These are phyloP conservation scores for Dicycla oo DNA, from an alignment of 2,888 invertebrate species.

Conservation along the genomic window DNA sequence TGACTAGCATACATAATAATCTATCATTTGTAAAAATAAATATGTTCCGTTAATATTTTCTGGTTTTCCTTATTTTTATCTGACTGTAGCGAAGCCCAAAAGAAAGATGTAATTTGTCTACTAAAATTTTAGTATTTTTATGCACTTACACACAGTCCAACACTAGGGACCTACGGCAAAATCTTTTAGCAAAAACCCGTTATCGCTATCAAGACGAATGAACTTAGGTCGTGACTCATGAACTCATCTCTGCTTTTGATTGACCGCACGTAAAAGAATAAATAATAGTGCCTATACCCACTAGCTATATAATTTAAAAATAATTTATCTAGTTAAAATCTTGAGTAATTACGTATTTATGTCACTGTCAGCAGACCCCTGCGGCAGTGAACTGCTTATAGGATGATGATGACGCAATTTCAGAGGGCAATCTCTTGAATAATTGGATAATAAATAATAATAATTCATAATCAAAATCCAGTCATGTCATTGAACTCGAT, in stretches of 20 bases:
- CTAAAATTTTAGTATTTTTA: not conserved
- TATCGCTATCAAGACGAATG: not conserved
- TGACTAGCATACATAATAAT: no score
- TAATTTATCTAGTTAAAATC: not conserved
- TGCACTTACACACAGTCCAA: not conserved
- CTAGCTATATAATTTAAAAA: not conserved
- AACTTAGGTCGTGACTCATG: not conserved
- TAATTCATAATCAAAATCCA: no score
- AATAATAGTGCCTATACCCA: not conserved
- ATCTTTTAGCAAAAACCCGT: not conserved
- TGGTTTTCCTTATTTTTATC: no score
- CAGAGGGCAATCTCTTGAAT: no score
- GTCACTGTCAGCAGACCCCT: no score
- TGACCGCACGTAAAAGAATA: not conserved
- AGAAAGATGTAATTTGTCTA: not conserved
- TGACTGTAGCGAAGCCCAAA: not conserved
- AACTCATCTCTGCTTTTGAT: constrained; percentile 13
- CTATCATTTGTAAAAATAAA: no score
- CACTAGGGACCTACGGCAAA: not conserved
- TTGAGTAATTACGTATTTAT: not conserved
- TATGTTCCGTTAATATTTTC: no score
- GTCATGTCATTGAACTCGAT: no score
- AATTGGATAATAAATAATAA: no score
- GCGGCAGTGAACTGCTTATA: no score
- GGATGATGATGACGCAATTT: no score